Conservation (phyloP, 2,888 invertebrate genomes). For the Argynnis bischoffii region DNA sequence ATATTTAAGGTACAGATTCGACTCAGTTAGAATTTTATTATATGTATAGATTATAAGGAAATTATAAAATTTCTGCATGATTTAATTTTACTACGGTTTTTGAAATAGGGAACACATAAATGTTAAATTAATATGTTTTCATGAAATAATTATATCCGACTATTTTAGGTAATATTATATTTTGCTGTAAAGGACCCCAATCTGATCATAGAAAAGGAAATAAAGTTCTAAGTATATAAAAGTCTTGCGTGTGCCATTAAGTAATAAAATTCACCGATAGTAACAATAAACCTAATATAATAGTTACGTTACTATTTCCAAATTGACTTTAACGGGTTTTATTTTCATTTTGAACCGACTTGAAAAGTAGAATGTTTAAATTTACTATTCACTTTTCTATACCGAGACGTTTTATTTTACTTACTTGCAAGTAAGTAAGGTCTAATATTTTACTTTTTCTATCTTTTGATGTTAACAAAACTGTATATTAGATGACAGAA, state of each 20-base stretch:
- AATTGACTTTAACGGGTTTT: slow-evolving; percentile 18
- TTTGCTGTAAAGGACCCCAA: slow-evolving; percentile 6
- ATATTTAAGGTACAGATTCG: too few relatives aligned
- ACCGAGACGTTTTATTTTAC: neutral
- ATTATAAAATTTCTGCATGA: too few relatives aligned
- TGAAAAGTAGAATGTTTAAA: slow-evolving; percentile 4
- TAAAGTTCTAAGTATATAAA: slow-evolving; percentile 26
- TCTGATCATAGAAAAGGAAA: slow-evolving; percentile 21
- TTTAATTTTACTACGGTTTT: too few relatives aligned
- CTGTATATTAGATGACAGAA: too few relatives aligned
- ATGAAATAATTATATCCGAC: slow-evolving; percentile 5
- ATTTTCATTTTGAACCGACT: slow-evolving; percentile 20
- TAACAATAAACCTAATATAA: slow-evolving; percentile 28
- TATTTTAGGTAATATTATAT: slow-evolving; percentile 4
- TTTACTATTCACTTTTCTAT: neutral
- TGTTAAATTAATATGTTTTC: slow-evolving; percentile 13
- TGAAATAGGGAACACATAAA: neutral
- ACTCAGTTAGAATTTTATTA: too few relatives aligned
- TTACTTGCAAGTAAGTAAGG: too few relatives aligned
- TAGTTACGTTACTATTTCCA: slow-evolving; percentile 28
- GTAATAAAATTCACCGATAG: slow-evolving; percentile 26
- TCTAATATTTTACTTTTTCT: too few relatives aligned
- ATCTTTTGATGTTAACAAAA: too few relatives aligned
- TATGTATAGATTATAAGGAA: too few relatives aligned
- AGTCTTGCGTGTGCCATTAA: slow-evolving; percentile 27